A percentile compares a stretch with the other conserved stretches of the same genome.
Evolutionary conservation across 2,797 vertebrate species (phyloP).

Genomic region (Sparidentex hasta): DNA sequence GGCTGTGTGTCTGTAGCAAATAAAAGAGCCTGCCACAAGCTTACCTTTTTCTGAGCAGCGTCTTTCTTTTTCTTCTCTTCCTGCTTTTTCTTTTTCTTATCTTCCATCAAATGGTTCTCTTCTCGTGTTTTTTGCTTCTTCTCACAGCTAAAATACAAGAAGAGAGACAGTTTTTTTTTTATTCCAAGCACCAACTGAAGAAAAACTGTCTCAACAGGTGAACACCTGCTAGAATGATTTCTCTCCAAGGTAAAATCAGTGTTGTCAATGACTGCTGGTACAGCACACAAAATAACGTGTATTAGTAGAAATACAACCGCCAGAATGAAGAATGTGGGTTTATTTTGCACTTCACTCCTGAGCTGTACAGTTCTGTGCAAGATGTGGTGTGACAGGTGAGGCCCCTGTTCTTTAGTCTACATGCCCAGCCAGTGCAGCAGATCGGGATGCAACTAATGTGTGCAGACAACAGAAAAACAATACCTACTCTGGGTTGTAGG

Average conservation of each 20-base stretch:
- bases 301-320: neutral
- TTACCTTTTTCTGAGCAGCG: constrained; percentile 96
- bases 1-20: neutral
- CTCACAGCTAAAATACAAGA: constrained; percentile 84
- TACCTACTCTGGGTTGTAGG: constrained; percentile 1
- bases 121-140: constrained; percentile 90
- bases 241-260: constrained; percentile 19
- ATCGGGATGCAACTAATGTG: constrained; percentile 13
- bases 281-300: neutral
- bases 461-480: constrained; percentile 26
- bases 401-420: constrained; percentile 17
- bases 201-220: constrained; percentile 9
- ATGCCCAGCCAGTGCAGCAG: constrained; percentile 16
- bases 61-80: constrained; percentile 99
- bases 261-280: neutral
- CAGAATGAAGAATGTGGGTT: constrained; percentile 13
- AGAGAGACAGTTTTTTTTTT: constrained; percentile 24
- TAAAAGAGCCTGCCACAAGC: neutral
- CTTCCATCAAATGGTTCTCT: constrained; percentile 99
- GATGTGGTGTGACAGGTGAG: no score
- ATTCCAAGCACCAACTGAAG: constrained; percentile 15
- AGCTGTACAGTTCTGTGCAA: constrained; percentile 13
- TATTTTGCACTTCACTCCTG: constrained; percentile 20
- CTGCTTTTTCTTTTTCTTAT: constrained; percentile 99
- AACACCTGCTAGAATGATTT: constrained; percentile 22